phyloP scores from a whole-genome alignment of 2,113 vertebrate genomes.

The crab-eating macaque (Macaca fascicularis) region DNA sequence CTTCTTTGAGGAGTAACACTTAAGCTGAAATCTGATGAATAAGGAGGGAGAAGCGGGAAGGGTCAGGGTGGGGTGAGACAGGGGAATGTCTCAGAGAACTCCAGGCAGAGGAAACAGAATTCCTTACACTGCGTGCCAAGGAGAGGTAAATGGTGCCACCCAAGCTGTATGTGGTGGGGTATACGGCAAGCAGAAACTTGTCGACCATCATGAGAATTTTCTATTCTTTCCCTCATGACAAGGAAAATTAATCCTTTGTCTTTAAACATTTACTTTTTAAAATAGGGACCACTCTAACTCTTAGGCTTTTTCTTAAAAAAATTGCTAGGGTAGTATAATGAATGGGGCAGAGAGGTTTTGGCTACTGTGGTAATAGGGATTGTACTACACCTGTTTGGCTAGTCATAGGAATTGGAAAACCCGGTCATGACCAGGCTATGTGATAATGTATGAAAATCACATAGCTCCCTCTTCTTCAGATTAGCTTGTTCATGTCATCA shows the following conservation, averaged over 20 bases:
- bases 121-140: background rate
- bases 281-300: background rate
- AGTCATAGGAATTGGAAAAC: background rate
- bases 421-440: background rate
- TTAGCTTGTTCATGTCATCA: background rate
- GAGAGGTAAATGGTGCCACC: background rate
- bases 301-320: background rate
- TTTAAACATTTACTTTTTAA: slow-evolving; percentile 18
- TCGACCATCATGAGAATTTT: background rate
- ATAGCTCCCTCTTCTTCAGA: background rate
- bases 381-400: background rate
- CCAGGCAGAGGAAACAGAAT: background rate
- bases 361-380: background rate
- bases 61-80: background rate
- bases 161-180: background rate
- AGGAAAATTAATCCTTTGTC: background rate
- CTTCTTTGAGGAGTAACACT: background rate
- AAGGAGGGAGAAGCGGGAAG: background rate
- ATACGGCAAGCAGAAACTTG: background rate
- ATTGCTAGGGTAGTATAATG: background rate
- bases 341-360: background rate
- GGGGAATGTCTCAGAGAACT: background rate
- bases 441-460: background rate
- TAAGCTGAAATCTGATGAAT: background rate
- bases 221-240: background rate